A percentile compares a stretch with the other conserved stretches of the same genome.
These are phyloP conservation scores for Steinernema carpocapsae DNA, from an alignment of 2,888 invertebrate genomes.

Conservation along the genomic window DNA sequence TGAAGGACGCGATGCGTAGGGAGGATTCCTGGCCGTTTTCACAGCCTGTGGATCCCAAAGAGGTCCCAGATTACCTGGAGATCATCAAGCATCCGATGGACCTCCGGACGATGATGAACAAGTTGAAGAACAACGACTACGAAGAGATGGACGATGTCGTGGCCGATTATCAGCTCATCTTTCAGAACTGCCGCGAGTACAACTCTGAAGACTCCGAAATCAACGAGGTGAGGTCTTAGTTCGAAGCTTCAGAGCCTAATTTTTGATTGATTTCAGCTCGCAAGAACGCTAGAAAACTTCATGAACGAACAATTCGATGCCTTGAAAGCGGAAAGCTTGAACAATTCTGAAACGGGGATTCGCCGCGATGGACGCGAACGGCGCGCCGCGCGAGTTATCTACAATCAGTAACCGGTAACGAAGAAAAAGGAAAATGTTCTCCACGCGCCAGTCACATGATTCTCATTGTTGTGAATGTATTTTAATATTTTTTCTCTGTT, in stretches of 20 bases:
- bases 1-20: constrained; percentile 53
- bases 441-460: constrained; percentile 11
- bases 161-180: constrained; percentile 77
- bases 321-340: not conserved
- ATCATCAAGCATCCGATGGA: constrained; percentile 94
- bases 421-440: not conserved
- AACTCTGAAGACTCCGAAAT: constrained; percentile 96
- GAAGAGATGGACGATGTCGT: constrained; percentile 47
- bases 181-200: constrained; percentile 92
- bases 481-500: too few relatives aligned
- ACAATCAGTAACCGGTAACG: not conserved
- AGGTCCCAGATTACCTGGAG: constrained; percentile 78
- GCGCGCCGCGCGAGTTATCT: constrained; percentile 2
- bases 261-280: not conserved
- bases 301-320: constrained; percentile 25
- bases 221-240: constrained; percentile 72
- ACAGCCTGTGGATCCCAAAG: constrained; percentile 54
- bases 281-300: not conserved
- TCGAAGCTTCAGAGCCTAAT: not conserved
- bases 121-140: constrained; percentile 42
- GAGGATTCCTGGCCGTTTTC: constrained; percentile 56
- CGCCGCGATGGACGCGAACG: not conserved
- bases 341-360: constrained; percentile 9
- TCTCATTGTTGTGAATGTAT: not conserved
- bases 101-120: constrained; percentile 81